Base-by-base conservation (phyloP, 2,797 vertebrate species). In the Sarcophilus harrisii region DNA sequence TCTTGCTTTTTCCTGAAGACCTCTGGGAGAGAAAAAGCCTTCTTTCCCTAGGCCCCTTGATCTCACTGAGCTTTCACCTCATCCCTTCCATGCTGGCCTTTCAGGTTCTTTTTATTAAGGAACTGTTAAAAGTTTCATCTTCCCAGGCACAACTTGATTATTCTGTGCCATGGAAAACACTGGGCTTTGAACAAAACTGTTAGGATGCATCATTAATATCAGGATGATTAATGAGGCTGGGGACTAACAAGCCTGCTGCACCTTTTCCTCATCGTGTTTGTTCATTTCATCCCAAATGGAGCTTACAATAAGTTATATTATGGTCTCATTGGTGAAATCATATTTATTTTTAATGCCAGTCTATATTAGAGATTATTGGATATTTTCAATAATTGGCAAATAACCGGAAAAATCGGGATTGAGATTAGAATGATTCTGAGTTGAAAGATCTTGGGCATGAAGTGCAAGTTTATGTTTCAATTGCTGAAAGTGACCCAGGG, bases 161-260 rank as follows among this genome's bases (percentile, higher is more conserved):
- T 58, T 94, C 92, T 45, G 27, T 94, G 32, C 94, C 59, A 59
- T 11, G 45, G 21, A 58, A 58, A 57, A 94, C 13, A 54, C 49
- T 91, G 38, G 28, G 45, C 30, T 49, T 93, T 91, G 29, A 73
- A 12, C 59, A 90, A 52, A 90, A 38, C 89, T 94, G 59, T 93
- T 90, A 90, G 45, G 29, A 30, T 81, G 45, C 29, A 57, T 81
- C 38, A 52, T 93, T 90, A 49, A 94, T 38, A 52, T 1, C 49
- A 57, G 73, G 62, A 49, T 87, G 5, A 92, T 93, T 81, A 95
- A 89, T 54, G 49, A 92, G 30, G 14, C 89, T 92, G 55, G 55
- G 32, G 57, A 73, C 91, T 58, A 55, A 12, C 32, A 52, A 92
- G 29, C 49, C 28, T 90, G 90, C 18, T 5, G 12, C 1, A 18